Evolutionary conservation across 2,113 vertebrate species (phyloP).

Genomic region (Gallinago paraguaiae): DNA sequence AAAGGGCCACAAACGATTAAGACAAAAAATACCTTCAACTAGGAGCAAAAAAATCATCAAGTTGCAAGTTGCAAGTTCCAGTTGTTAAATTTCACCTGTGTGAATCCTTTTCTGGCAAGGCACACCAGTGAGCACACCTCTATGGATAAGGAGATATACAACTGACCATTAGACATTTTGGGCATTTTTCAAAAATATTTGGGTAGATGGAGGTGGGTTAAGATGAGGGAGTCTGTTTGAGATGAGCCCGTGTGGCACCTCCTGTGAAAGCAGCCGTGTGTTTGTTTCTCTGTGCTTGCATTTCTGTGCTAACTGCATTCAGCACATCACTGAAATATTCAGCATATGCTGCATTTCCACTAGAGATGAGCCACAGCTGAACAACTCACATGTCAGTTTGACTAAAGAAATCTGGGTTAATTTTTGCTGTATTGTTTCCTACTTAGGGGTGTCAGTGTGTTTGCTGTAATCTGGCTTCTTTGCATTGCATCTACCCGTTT

Average conservation of each 20-base stretch:
- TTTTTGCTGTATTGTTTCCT: background rate
- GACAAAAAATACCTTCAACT: background rate
- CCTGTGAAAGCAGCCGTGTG: background rate
- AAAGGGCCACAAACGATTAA: background rate
- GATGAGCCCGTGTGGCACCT: background rate
- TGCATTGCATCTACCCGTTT: background rate
- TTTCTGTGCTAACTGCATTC: slow-evolving; percentile 30
- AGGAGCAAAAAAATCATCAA: background rate
- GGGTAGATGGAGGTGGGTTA: background rate
- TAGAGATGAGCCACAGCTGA: slow-evolving; percentile 27
- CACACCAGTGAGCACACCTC: background rate
- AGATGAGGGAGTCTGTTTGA: background rate
- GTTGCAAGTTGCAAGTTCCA: background rate
- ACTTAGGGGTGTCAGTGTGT: background rate
- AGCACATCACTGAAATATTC: slow-evolving; percentile 20
- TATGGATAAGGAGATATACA: background rate
- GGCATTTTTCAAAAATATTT: background rate
- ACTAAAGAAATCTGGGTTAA: background rate
- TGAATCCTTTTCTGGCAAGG: background rate
- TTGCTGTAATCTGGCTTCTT: background rate
- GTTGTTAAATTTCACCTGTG: background rate
- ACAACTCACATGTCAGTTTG: background rate
- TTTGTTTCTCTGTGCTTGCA: background rate
- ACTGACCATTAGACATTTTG: background rate
- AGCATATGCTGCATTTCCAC: slow-evolving; percentile 6